These are phyloP conservation scores for Andrena minutula DNA, from an alignment of 2,888 invertebrate genomes.

Conservation along the genomic window DNA sequence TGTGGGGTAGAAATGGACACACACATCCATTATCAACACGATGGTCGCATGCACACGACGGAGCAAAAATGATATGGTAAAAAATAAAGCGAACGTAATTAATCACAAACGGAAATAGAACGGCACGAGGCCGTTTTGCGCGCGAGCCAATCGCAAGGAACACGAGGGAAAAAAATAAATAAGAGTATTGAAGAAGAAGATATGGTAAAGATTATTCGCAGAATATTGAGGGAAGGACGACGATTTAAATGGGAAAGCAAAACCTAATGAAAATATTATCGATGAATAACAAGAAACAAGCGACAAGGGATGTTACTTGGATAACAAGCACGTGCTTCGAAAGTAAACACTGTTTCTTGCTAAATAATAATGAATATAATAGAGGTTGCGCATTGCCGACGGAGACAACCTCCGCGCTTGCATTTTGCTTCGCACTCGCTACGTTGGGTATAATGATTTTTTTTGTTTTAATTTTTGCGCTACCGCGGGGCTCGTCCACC, in stretches of 20 bases:
- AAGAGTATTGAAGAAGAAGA: constrained; percentile 5
- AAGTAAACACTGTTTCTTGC: constrained; percentile 70
- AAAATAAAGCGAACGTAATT: constrained; percentile 29
- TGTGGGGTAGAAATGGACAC: constrained; percentile 25
- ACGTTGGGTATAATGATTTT: constrained; percentile 69
- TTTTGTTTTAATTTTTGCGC: constrained; percentile 72
- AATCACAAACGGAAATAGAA: constrained; percentile 64
- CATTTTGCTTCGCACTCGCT: constrained; percentile 79
- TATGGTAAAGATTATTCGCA: constrained; percentile 25
- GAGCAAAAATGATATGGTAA: constrained; percentile 71
- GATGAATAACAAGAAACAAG: constrained; percentile 60
- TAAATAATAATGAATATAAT: constrained; percentile 66
- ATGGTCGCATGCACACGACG: constrained; percentile 78
- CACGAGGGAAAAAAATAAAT: constrained; percentile 6
- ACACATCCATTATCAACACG: constrained; percentile 63
- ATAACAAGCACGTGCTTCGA: constrained; percentile 74
- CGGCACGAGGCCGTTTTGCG: constrained; percentile 72
- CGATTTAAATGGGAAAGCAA: constrained; percentile 36
- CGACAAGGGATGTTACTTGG: constrained; percentile 69
- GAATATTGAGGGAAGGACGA: constrained; percentile 36
- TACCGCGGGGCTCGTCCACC: constrained; percentile 49
- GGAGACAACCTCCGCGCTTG: constrained; percentile 81
- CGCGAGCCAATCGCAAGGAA: constrained; percentile 45
- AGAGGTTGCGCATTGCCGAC: constrained; percentile 78
- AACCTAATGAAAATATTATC: constrained; percentile 38